Evolutionary conservation across 2,797 vertebrate species (phyloP).

Genomic region (Rhyacichthys aspro): DNA sequence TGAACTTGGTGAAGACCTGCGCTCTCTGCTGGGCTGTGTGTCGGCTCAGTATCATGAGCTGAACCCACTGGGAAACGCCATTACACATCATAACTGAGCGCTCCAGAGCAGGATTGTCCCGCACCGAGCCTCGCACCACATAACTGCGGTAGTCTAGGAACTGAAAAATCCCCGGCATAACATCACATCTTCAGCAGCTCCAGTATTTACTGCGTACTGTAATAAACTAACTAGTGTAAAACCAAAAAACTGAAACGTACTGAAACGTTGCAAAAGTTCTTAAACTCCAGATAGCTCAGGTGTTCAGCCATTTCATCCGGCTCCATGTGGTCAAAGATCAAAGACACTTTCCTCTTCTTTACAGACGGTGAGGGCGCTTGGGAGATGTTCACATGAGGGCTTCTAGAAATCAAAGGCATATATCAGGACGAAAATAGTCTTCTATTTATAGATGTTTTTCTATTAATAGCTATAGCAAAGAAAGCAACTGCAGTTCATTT

Average conservation of each 20-base stretch:
- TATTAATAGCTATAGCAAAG: conserved; percentile 17
- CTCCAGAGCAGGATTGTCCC: conserved; percentile 86
- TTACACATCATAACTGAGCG: conserved; percentile 91
- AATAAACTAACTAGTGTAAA: too few species aligned
- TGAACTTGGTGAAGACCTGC: conserved; percentile 92
- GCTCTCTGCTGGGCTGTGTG: conserved; percentile 89
- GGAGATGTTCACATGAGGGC: conserved; percentile 65
- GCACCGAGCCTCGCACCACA: conserved; percentile 85
- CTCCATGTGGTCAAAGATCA: conserved; percentile 94
- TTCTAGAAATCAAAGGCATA: conserved; percentile 51
- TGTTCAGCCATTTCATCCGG: conserved; percentile 87
- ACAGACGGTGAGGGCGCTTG: conserved; percentile 80
- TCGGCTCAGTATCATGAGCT: conserved; percentile 93
- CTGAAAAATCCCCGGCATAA: conserved; percentile 53
- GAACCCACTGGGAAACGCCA: conserved; percentile 93
- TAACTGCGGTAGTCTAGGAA: conserved; percentile 90
- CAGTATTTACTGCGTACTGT: neutral
- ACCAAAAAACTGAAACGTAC: conserved; percentile 67
- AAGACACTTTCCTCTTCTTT: conserved; percentile 92
- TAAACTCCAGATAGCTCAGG: conserved; percentile 92
- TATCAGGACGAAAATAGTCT: neutral
- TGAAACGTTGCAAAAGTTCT: conserved; percentile 89
- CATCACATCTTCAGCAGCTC: neutral
- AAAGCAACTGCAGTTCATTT: neutral
- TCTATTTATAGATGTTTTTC: conserved; percentile 24